phyloP scores from a whole-genome alignment of 2,888 invertebrate genomes.

The Drosophila pegasa region DNA sequence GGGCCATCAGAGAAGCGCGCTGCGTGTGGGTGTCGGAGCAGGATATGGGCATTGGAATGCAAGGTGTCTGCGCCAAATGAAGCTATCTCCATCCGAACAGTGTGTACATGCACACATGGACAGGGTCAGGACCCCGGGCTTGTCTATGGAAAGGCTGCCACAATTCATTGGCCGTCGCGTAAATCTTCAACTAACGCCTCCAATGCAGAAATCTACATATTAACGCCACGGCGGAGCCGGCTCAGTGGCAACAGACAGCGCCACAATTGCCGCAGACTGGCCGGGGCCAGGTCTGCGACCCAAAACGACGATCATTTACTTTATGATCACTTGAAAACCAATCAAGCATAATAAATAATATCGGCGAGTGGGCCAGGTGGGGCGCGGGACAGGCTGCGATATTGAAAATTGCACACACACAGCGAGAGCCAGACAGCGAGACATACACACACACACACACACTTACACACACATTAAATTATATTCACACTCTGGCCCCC shows the following conservation, averaged over 20 bases:
- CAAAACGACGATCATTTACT: constrained; percentile 82
- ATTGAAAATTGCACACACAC: constrained; percentile 82
- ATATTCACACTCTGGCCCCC: constrained; percentile 85
- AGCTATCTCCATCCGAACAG: constrained; percentile 44
- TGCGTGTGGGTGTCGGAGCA: constrained; percentile 65
- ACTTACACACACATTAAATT: constrained; percentile 82
- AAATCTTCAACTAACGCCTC: constrained; percentile 71
- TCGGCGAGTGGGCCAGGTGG: constrained; percentile 38
- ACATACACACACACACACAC: constrained; percentile 72
- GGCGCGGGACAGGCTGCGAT: constrained; percentile 65
- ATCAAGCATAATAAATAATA: constrained; percentile 85
- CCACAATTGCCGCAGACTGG: constrained; percentile 63
- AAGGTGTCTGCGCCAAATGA: constrained; percentile 51
- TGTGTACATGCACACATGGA: background rate
- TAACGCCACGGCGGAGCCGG: constrained; percentile 65
- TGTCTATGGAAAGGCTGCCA: constrained; percentile 27
- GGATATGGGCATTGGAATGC: constrained; percentile 56
- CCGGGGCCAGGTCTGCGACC: constrained; percentile 51
- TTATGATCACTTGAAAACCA: constrained; percentile 84
- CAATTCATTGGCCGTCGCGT: constrained; percentile 55
- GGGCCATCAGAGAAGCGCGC: constrained; percentile 40
- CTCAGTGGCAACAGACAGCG: constrained; percentile 70
- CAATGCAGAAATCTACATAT: constrained; percentile 71
- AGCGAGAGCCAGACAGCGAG: constrained; percentile 63
- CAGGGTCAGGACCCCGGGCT: constrained; percentile 53